phyloP scores from a whole-genome alignment of 1,140 invertebrate species.

The Bombyx mori region ASM3026992v2 NC_085110.1:4920001-4920500 shows the following conservation, averaged over 20 bases:
- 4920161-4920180: conserved; percentile 64
- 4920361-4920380: conserved; percentile 61
- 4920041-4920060: conserved; percentile 70
- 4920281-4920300: conserved; percentile 74
- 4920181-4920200: conserved; percentile 64
- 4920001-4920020: conserved; percentile 73
- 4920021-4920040: conserved; percentile 72
- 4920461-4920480: conserved; percentile 32
- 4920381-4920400: conserved; percentile 73
- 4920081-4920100: conserved; percentile 35
- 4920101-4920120: conserved; percentile 56
- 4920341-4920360: conserved; percentile 67
- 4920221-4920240: conserved; percentile 72
- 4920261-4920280: conserved; percentile 71
- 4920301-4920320: conserved; percentile 72
- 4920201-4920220: conserved; percentile 71
- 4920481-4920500: conserved; percentile 34
- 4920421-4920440: conserved; percentile 34
- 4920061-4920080: conserved; percentile 56
- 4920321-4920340: conserved; percentile 72
- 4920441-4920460: conserved; percentile 44
- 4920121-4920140: conserved; percentile 70
- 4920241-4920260: conserved; percentile 71
- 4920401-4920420: conserved; percentile 66
- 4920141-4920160: conserved; percentile 53